These are phyloP conservation scores for Drosophila pandora DNA, from an alignment of 1,140 invertebrate genomes.

Conservation along the genomic window DNA sequence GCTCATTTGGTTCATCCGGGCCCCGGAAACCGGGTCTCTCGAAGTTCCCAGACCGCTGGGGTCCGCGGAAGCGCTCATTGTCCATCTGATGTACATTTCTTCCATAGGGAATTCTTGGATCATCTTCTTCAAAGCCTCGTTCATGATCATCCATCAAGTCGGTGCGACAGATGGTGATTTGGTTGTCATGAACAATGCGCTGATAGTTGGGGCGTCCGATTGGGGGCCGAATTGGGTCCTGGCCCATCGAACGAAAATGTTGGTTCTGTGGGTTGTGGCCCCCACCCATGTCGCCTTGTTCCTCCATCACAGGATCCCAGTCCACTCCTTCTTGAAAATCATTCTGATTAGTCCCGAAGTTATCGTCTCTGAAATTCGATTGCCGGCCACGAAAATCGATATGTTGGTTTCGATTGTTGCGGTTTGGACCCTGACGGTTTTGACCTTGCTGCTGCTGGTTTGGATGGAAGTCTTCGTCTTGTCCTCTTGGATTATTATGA, in stretches of 20 bases:
- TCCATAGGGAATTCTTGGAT: neutral
- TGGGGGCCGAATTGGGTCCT: neutral
- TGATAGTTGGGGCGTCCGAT: slow-evolving; percentile 20
- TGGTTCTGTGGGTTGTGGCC: neutral
- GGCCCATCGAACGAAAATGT: neutral
- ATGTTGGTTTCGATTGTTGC: neutral
- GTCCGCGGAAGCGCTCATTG: neutral
- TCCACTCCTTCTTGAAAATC: neutral
- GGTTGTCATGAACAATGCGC: slow-evolving; percentile 32
- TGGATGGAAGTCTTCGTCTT: neutral
- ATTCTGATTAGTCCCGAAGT: neutral
- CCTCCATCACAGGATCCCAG: neutral
- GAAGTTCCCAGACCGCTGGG: neutral
- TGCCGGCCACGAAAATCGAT: neutral
- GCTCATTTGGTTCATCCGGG: too few relatives aligned
- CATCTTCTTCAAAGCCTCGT: neutral
- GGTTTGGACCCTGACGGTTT: neutral
- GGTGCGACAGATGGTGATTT: slow-evolving; percentile 29
- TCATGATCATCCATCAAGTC: slow-evolving; percentile 14
- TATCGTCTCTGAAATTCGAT: neutral
- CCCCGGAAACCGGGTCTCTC: neutral
- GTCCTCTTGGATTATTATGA: neutral
- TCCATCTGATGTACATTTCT: neutral
- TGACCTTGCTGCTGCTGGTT: neutral
- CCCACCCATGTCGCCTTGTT: neutral